Conservation (phyloP, 2,797 vertebrate species). For the Cirrhinus mrigala region DNA sequence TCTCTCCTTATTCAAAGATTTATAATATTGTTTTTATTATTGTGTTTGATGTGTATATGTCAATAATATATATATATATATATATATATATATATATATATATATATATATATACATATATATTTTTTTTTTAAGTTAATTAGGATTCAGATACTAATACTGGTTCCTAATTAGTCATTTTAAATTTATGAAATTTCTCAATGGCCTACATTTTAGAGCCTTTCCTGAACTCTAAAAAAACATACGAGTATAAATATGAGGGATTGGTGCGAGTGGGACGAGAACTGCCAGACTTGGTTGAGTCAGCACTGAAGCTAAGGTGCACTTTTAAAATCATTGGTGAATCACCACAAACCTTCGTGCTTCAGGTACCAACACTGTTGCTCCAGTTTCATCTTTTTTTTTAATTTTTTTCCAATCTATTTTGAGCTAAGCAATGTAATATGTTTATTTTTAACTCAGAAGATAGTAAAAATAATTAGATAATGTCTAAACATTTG, state of each 20-base stretch:
- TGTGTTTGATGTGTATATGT: neutral
- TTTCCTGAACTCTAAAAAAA: constrained; percentile 72
- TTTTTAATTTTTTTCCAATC: no score
- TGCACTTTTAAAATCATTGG: constrained; percentile 81
- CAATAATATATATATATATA: no score
- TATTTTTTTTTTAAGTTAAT: neutral
- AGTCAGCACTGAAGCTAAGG: constrained; percentile 77
- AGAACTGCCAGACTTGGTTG: constrained; percentile 75
- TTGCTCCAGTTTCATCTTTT: neutral
- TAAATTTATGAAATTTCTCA: neutral
- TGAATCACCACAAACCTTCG: constrained; percentile 73
- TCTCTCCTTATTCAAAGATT: neutral
- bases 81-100: no score
- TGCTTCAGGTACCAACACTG: constrained; percentile 77
- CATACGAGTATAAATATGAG: constrained; percentile 80
- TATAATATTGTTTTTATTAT: neutral
- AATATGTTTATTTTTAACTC: neutral
- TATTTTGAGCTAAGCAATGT: neutral
- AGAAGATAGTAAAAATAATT: neutral
- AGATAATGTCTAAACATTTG: neutral
- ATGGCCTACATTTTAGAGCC: constrained; percentile 68
- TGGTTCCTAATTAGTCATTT: neutral
- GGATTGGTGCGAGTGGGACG: constrained; percentile 75
- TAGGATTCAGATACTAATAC: neutral
- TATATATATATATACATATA: no score